phyloP scores from a whole-genome alignment of 2,888 invertebrate genomes.

The Eutolmus rufibarbis region DNA sequence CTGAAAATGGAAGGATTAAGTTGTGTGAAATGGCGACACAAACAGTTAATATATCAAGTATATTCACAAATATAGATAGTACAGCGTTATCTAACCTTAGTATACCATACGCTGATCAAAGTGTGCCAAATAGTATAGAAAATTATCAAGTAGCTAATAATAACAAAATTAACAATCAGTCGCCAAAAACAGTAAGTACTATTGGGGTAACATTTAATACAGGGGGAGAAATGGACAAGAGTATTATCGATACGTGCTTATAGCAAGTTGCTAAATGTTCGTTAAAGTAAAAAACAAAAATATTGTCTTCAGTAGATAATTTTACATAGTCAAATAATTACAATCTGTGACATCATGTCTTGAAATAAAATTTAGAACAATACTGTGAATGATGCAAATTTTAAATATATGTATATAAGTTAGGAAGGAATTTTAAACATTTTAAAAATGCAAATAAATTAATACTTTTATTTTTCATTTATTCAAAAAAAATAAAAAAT shows the following conservation, averaged over 20 bases:
- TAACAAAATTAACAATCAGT: constrained; percentile 59
- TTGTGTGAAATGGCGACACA: constrained; percentile 63
- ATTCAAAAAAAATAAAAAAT: too few relatives aligned
- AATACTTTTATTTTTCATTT: not conserved
- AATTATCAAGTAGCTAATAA: constrained; percentile 57
- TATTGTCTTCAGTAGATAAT: not conserved
- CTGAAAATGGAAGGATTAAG: constrained; percentile 56
- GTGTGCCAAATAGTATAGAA: constrained; percentile 59
- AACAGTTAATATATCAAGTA: constrained; percentile 60
- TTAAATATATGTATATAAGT: too few relatives aligned
- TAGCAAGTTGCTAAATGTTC: constrained; percentile 55
- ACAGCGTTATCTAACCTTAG: constrained; percentile 45
- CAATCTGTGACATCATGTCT: not conserved
- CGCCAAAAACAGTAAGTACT: constrained; percentile 36
- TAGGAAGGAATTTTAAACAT: not conserved
- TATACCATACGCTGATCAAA: constrained; percentile 62
- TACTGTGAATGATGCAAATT: not conserved
- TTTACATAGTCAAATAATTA: not conserved
- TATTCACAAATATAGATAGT: constrained; percentile 58
- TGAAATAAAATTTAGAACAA: not conserved
- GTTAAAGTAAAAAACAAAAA: not conserved
- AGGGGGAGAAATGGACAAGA: constrained; percentile 35
- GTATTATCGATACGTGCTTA: constrained; percentile 55
- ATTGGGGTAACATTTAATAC: constrained; percentile 40
- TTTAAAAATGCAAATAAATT: not conserved